Conservation (phyloP, 2,888 invertebrate species). For the Epicampocera succincta region DNA sequence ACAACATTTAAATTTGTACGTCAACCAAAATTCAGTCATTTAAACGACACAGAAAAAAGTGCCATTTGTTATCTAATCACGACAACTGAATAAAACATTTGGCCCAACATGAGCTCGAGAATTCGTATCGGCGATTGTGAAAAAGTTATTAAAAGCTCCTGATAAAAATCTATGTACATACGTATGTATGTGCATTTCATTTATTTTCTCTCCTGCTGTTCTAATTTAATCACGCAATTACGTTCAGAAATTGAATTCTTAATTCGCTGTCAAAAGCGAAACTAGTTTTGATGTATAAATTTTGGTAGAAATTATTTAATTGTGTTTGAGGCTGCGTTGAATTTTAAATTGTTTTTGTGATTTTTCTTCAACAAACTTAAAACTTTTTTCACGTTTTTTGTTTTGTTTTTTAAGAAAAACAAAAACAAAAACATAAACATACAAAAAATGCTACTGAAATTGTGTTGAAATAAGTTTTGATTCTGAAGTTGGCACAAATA, state of each 20-base stretch:
- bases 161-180: too few species aligned
- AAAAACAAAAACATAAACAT: slow-evolving; percentile 9
- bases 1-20: too few species aligned
- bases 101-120: neutral
- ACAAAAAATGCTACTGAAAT: slow-evolving; percentile 12
- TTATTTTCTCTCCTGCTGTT: slow-evolving; percentile 16
- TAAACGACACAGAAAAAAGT: neutral
- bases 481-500: neutral
- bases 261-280: slow-evolving; percentile 5
- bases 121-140: neutral
- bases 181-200: too few species aligned
- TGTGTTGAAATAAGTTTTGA: slow-evolving; percentile 21
- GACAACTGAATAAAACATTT: neutral
- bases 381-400: slow-evolving; percentile 53
- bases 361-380: slow-evolving; percentile 27
- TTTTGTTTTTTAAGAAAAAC: neutral
- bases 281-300: neutral
- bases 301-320: slow-evolving; percentile 23
- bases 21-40: too few species aligned
- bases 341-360: slow-evolving; percentile 24
- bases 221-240: slow-evolving; percentile 48
- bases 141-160: too few species aligned
- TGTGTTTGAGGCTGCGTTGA: slow-evolving; percentile 30
- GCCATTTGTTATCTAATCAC: slow-evolving; percentile 55
- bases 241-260: neutral